These are phyloP conservation scores for Tenthredo amoena DNA, from an alignment of 2,888 invertebrate genomes.

Conservation along the genomic window DNA sequence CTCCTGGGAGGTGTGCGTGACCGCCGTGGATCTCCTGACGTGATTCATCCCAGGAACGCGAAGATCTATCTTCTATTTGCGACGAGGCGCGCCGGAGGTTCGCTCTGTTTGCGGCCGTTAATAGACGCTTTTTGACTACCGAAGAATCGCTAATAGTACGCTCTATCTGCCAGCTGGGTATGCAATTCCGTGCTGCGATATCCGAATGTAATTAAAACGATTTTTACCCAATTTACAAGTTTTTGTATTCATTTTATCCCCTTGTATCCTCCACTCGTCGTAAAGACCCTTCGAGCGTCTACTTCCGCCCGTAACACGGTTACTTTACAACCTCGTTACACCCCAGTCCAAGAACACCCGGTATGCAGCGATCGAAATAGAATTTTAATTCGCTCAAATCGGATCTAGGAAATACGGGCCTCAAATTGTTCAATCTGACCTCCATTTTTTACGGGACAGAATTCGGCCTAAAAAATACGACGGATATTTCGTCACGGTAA, in stretches of 20 bases:
- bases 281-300: background rate
- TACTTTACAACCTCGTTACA: background rate
- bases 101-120: conserved; percentile 73
- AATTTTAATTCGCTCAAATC: conserved; percentile 42
- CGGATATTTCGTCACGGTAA: too few species aligned
- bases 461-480: too few species aligned
- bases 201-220: background rate
- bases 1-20: conserved; percentile 23
- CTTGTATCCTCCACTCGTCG: background rate
- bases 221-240: background rate
- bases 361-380: background rate
- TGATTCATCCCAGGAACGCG: conserved; percentile 70
- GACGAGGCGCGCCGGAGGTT: conserved; percentile 65
- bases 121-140: conserved; percentile 66
- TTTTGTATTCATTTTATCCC: background rate
- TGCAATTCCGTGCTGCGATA: background rate
- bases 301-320: background rate
- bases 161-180: conserved; percentile 24
- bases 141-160: conserved; percentile 52
- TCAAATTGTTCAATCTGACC: background rate
- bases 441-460: background rate
- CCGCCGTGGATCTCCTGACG: conserved; percentile 55
- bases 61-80: conserved; percentile 73
- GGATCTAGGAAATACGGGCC: conserved; percentile 6
- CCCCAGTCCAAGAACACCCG: background rate